Evolutionary conservation across 2,113 vertebrate genomes (phyloP), one percentile per base, ranked within the genome.

Genomic region (Daboia siamensis): DNA sequence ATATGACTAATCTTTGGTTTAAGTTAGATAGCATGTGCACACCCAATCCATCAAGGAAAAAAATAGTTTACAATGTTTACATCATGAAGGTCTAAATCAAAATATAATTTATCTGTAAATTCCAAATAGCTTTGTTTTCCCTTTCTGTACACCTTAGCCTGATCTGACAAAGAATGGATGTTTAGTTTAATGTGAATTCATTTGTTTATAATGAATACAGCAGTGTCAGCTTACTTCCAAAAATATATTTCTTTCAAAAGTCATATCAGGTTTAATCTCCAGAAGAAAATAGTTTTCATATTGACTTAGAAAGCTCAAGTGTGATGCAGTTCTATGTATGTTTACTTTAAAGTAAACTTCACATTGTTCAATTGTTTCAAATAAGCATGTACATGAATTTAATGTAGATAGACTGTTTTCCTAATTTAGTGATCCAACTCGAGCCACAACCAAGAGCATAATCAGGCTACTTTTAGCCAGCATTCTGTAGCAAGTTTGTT

Each of bases 141-240:
- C 4, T 23, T 11, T 26, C 33, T n/a, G 2, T 3, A 17, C 44
- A 80, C n/a, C 57, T 23, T 29, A 57, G 88, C 44, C 52, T 44
- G 15, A 55, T 29, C 26, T 29, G 33, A 29, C 39, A 89, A 20
- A 4, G 1, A 33, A 54, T 12, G 54, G 33, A 4, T 23, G 87
- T 17, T 56, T 46, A 24, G 69, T 48, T 89, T 92, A 12, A 17
- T 46, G 21, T 15, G 52, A 92, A n/a, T 89, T 33, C 26, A 51
- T 92, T 57, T 89, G 87, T 56, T 85, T 89, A 56, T 85, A 92
- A 89, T 92, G 87, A 92, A 92, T 89, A 89, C 13, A 39, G 64
- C 91, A 92, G 24, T 80, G 44, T 85, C 91, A 89, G 12, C 4
- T 84, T 5, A 92, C 85, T 85, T 88, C 69, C 89, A 85, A 57